Percentiles rank a stretch among this genome's conserved stretches.
phyloP scores from a whole-genome alignment of 2,888 invertebrate genomes.

The Candidula unifasciata region DNA sequence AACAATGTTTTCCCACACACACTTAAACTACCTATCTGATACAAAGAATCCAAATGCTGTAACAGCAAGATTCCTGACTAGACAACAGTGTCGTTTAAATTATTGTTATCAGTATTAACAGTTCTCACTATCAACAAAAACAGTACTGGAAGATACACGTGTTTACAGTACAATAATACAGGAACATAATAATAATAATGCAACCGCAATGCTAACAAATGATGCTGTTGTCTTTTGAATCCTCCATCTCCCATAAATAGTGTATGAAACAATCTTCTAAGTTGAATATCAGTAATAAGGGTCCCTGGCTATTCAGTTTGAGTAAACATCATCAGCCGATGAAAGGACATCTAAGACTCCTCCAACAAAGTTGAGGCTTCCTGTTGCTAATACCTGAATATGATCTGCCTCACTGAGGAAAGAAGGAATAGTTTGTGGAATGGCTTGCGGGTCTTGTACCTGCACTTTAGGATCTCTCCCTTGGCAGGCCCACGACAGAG shows the following conservation, averaged over 20 bases:
- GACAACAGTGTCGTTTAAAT: neutral
- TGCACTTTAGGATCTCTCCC: slow-evolving; percentile 18
- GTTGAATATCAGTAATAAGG: too few species aligned
- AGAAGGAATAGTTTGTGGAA: slow-evolving; percentile 23
- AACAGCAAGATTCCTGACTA: neutral
- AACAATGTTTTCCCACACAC: too few species aligned
- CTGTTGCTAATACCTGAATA: slow-evolving; percentile 86
- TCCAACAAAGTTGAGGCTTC: slow-evolving; percentile 91
- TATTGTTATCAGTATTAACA: neutral
- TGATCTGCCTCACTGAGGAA: slow-evolving; percentile 80
- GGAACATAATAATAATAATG: too few species aligned
- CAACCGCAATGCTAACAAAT: too few species aligned
- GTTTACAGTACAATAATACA: too few species aligned
- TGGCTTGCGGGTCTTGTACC: slow-evolving; percentile 8
- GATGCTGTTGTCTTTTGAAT: too few species aligned
- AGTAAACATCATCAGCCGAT: slow-evolving; percentile 49
- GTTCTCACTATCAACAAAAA: slow-evolving; percentile 11
- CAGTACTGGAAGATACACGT: neutral
- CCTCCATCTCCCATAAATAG: too few species aligned
- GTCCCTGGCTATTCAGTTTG: neutral
- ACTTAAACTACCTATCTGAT: too few species aligned
- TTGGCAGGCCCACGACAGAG: slow-evolving; percentile 29
- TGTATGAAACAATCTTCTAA: too few species aligned
- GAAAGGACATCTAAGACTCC: slow-evolving; percentile 81
- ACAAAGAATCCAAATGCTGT: too few species aligned